Percentiles rank a stretch among this genome's conserved stretches.
phyloP scores from a whole-genome alignment of 2,888 invertebrate species.

The Iselma pallidipennis region DNA sequence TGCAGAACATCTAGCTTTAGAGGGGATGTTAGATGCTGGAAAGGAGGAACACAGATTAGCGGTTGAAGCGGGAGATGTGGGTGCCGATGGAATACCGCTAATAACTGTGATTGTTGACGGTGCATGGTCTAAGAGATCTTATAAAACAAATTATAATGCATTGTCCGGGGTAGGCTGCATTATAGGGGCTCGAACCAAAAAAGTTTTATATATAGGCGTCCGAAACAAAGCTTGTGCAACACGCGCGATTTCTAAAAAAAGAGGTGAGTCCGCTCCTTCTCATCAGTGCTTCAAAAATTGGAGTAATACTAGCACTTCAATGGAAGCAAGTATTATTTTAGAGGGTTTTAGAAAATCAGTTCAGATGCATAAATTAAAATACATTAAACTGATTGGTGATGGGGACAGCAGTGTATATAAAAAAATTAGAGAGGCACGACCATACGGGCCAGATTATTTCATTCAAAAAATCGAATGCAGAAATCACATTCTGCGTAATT shows the following conservation, averaged over 20 bases:
- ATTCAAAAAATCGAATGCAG: slow-evolving; percentile 44
- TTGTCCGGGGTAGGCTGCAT: slow-evolving; percentile 36
- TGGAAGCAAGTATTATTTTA: slow-evolving; percentile 45
- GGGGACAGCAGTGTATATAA: slow-evolving; percentile 47
- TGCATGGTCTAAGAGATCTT: slow-evolving; percentile 38
- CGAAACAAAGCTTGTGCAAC: slow-evolving; percentile 42
- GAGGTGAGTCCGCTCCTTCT: slow-evolving; percentile 13
- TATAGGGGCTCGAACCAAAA: slow-evolving; percentile 30
- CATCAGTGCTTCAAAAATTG: slow-evolving; percentile 47
- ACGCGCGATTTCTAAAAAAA: slow-evolving; percentile 37
- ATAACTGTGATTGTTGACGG: slow-evolving; percentile 41
- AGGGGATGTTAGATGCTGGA: slow-evolving; percentile 19
- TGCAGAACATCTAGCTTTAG: neutral
- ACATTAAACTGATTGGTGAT: slow-evolving; percentile 42
- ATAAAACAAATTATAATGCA: slow-evolving; percentile 38
- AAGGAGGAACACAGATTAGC: no score
- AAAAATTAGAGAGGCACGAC: slow-evolving; percentile 31
- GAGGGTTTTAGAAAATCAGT: slow-evolving; percentile 42
- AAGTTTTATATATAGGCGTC: slow-evolving; percentile 39
- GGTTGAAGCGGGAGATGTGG: slow-evolving; percentile 31
- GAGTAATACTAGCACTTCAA: slow-evolving; percentile 39
- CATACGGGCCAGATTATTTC: slow-evolving; percentile 30
- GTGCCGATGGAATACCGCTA: slow-evolving; percentile 26
- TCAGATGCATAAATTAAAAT: slow-evolving; percentile 39
- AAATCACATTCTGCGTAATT: slow-evolving; percentile 25